Evolutionary conservation across 2,888 invertebrate genomes (phyloP).

Genomic region (Gymnocheta viridis): DNA sequence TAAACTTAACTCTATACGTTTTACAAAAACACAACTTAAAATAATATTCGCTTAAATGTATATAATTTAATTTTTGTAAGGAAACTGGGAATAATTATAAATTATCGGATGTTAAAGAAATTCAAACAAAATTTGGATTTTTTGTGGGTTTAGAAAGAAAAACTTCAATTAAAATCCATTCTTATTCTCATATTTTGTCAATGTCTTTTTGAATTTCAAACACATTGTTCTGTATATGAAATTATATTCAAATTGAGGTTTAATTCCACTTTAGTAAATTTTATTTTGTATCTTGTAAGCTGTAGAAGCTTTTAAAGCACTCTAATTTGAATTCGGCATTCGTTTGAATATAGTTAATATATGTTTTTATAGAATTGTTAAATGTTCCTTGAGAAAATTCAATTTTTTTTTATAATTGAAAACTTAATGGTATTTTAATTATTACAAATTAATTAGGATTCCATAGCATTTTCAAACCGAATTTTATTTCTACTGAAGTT

Average conservation of each 20-base stretch:
- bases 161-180: neutral
- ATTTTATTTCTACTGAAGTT: neutral
- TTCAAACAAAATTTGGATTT: too few relatives aligned
- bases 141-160: too few relatives aligned
- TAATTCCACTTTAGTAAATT: too few relatives aligned
- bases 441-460: too few relatives aligned
- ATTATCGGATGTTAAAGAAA: neutral
- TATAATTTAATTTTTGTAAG: neutral
- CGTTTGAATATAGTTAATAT: neutral
- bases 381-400: too few relatives aligned
- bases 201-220: neutral
- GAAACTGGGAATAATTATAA: neutral
- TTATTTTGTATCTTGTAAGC: neutral
- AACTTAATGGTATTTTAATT: neutral
- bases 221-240: too few relatives aligned
- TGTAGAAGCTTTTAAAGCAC: neutral
- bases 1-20: neutral
- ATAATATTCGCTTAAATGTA: slow-evolving; percentile 53
- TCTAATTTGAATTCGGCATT: neutral
- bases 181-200: neutral
- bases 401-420: too few relatives aligned
- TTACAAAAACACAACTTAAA: slow-evolving; percentile 28
- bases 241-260: neutral
- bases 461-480: too few relatives aligned
- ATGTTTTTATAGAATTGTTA: too few relatives aligned